Evolutionary conservation across 1,140 invertebrate genomes (phyloP).

Genomic region (Dendrolimus kikuchii): DNA sequence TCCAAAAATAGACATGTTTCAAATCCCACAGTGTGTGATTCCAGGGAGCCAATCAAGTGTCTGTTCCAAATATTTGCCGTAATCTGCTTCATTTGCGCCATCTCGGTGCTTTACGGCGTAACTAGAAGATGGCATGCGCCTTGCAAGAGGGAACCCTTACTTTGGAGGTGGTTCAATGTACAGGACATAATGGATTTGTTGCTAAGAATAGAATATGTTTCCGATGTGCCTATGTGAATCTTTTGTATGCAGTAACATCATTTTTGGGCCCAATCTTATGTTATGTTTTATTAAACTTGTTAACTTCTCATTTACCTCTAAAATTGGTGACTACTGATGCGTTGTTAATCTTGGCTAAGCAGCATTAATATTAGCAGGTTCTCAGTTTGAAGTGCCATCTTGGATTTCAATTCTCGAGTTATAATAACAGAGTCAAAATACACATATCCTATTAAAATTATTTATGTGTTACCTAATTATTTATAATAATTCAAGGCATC

Average conservation of each 20-base stretch:
- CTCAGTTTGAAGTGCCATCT: too few species aligned
- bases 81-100: conserved; percentile 42
- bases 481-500: too few species aligned
- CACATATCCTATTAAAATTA: too few species aligned
- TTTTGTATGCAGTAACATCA: neutral
- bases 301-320: too few species aligned
- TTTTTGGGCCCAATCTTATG: too few species aligned
- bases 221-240: conserved; percentile 51
- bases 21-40: conserved; percentile 32
- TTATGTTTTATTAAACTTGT: too few species aligned
- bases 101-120: conserved; percentile 33
- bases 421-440: too few species aligned
- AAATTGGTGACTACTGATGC: too few species aligned
- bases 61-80: conserved; percentile 55
- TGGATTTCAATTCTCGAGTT: too few species aligned
- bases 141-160: conserved; percentile 18
- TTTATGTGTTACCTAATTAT: too few species aligned
- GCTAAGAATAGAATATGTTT: conserved; percentile 46
- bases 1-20: neutral
- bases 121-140: conserved; percentile 13
- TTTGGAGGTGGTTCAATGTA: conserved; percentile 45
- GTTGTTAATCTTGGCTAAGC: too few species aligned
- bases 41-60: conserved; percentile 49
- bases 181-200: conserved; percentile 52
- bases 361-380: too few species aligned